phyloP scores from a whole-genome alignment of 2,113 vertebrate genomes.

The Lynx canadensis region DNA sequence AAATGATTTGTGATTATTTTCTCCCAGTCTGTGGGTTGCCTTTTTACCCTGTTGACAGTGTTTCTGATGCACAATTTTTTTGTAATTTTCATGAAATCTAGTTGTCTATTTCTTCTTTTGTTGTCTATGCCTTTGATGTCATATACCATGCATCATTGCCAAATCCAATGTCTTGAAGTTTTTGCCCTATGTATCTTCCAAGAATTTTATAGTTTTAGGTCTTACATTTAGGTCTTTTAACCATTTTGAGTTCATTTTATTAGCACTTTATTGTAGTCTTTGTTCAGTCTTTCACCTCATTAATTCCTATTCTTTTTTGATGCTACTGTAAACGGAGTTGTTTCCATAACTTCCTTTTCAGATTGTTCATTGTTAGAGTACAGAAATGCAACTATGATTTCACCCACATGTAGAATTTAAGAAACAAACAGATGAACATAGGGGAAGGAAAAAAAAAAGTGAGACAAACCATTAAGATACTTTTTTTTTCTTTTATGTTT shows the following conservation, averaged over 20 bases:
- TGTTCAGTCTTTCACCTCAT: background rate
- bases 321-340: background rate
- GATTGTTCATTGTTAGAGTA: background rate
- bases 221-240: background rate
- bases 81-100: background rate
- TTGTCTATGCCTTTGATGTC: background rate
- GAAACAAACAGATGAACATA: too few species aligned
- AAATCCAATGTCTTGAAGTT: background rate
- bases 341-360: background rate
- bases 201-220: background rate
- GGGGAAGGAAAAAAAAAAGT: too few species aligned
- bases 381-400: background rate
- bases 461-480: too few species aligned
- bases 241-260: background rate
- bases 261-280: background rate
- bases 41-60: background rate
- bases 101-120: background rate
- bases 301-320: background rate
- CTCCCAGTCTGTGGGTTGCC: background rate
- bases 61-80: background rate
- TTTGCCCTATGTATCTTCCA: background rate
- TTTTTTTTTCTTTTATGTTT: too few species aligned
- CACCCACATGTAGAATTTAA: too few species aligned
- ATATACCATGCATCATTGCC: background rate
- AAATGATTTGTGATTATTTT: background rate